phyloP scores from a whole-genome alignment of 2,888 invertebrate genomes.

The Habroteleia sp. region DNA sequence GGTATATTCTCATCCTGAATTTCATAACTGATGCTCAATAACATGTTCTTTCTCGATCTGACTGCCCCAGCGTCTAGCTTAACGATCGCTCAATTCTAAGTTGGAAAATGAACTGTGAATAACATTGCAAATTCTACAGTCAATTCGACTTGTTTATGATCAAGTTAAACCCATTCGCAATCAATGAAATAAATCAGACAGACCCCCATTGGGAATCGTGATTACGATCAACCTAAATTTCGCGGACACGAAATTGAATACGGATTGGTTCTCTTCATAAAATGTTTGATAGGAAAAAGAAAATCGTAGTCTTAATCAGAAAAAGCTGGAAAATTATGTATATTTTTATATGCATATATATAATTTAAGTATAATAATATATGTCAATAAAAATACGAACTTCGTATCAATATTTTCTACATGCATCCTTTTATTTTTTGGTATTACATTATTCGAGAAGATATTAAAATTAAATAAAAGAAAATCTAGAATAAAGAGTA shows the following conservation, averaged over 20 bases:
- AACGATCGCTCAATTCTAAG: conserved; percentile 28
- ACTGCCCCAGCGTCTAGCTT: conserved; percentile 15
- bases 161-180: conserved; percentile 13
- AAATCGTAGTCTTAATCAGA: too few species aligned
- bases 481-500: too few species aligned
- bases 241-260: not conserved
- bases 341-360: too few species aligned
- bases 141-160: conserved; percentile 19
- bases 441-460: too few species aligned
- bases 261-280: too few species aligned
- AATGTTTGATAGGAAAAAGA: too few species aligned
- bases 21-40: conserved; percentile 7
- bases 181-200: conserved; percentile 30
- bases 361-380: too few species aligned
- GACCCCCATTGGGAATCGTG: conserved; percentile 16
- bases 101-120: conserved; percentile 1
- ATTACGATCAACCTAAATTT: conserved; percentile 41
- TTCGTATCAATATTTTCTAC: too few species aligned
- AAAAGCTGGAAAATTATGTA: too few species aligned
- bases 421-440: too few species aligned
- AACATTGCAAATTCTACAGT: conserved; percentile 25
- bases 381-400: too few species aligned
- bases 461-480: too few species aligned
- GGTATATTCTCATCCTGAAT: not conserved
- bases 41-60: not conserved